Evolutionary conservation across 1,140 invertebrate species (phyloP).

Genomic region (Pantala flavescens): DNA sequence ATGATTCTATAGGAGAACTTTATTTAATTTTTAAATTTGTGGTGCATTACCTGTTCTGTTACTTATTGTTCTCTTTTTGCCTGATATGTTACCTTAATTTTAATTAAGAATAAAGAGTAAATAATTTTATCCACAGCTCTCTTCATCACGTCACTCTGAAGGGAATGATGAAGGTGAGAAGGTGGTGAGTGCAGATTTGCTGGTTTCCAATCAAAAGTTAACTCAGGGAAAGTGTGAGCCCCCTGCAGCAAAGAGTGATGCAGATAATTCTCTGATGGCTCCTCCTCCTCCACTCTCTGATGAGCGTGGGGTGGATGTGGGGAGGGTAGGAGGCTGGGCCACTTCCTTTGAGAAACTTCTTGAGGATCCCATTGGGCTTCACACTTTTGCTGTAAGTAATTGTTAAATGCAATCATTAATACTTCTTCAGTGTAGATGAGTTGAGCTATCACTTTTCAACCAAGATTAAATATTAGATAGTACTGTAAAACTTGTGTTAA

Average conservation of each 20-base stretch:
- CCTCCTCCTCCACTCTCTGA: not conserved
- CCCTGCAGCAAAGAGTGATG: not conserved
- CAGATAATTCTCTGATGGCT: not conserved
- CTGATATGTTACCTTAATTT: no score
- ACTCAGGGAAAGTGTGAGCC: not conserved
- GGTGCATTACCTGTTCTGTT: no score
- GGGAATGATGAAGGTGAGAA: not conserved
- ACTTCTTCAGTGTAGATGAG: not conserved
- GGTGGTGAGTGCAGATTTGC: not conserved
- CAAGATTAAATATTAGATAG: no score
- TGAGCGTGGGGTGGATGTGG: not conserved
- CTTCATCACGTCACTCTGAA: not conserved
- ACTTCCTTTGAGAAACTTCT: slow-evolving; percentile 82
- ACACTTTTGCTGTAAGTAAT: slow-evolving; percentile 75
- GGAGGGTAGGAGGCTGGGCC: not conserved
- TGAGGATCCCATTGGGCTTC: slow-evolving; percentile 70
- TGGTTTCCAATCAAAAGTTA: not conserved
- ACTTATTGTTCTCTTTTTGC: no score
- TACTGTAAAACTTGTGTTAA: no score
- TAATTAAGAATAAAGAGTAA: no score
- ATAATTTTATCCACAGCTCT: not conserved
- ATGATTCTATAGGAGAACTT: no score
- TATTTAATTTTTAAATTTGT: no score
- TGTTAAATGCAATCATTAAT: not conserved
- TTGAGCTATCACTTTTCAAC: no score